phyloP scores from a whole-genome alignment of 2,888 invertebrate genomes.

The Uloborus plumipes region DNA sequence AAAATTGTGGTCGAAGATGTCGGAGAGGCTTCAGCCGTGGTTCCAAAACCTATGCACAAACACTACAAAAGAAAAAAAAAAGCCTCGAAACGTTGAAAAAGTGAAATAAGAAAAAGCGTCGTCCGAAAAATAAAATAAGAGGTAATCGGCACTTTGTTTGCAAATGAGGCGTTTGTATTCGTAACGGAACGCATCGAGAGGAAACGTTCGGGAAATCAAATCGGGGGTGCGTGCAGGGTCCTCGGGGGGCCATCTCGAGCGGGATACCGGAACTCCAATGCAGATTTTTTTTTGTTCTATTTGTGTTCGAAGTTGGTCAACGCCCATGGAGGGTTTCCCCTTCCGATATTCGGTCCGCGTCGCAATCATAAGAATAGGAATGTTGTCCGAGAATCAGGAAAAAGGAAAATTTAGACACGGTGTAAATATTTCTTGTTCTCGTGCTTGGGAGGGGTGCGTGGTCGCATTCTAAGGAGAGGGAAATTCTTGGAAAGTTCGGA shows the following conservation, averaged over 20 bases:
- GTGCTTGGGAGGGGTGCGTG: too few relatives aligned
- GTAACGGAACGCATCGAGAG: conserved; percentile 28
- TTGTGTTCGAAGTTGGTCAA: conserved; percentile 22
- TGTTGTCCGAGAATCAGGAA: too few relatives aligned
- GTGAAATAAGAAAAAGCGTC: conserved; percentile 7
- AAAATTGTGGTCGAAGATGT: conserved; percentile 11
- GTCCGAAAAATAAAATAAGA: conserved; percentile 36
- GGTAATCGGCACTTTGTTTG: conserved; percentile 64
- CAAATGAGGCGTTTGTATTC: conserved; percentile 65
- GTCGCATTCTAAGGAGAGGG: too few relatives aligned
- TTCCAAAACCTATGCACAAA: neutral
- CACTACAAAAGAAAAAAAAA: neutral
- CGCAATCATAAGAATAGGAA: too few relatives aligned
- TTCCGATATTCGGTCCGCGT: too few relatives aligned
- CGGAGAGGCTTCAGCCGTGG: neutral
- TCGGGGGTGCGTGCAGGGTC: conserved; percentile 30
- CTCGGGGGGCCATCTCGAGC: conserved; percentile 41
- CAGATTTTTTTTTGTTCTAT: conserved; percentile 11
- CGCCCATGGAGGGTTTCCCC: conserved; percentile 28
- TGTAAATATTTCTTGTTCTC: too few relatives aligned
- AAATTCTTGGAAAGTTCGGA: too few relatives aligned
- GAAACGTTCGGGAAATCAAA: conserved; percentile 60
- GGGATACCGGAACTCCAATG: conserved; percentile 45
- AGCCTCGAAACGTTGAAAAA: neutral
- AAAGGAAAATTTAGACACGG: too few relatives aligned